These are phyloP conservation scores for Agriotes lineatus DNA, from an alignment of 2,888 invertebrate genomes.

Conservation along the genomic window DNA sequence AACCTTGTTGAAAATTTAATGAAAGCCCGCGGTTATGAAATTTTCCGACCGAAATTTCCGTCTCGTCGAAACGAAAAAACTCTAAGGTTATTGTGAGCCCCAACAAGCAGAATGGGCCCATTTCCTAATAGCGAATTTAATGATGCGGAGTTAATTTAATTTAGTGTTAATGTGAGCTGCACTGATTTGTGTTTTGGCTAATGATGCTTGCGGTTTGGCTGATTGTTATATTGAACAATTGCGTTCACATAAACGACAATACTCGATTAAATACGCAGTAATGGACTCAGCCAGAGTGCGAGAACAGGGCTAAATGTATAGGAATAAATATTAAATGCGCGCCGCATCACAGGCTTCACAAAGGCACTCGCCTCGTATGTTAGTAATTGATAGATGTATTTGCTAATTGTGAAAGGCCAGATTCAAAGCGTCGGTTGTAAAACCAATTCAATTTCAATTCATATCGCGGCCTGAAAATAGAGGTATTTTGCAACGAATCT, in stretches of 20 bases:
- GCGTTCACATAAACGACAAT: slow-evolving; percentile 32
- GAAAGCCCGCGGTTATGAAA: slow-evolving; percentile 10
- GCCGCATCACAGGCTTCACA: slow-evolving; percentile 18
- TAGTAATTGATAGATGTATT: slow-evolving; percentile 23
- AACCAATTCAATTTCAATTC: slow-evolving; percentile 13
- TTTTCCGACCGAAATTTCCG: too few relatives aligned
- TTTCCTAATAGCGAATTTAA: slow-evolving; percentile 1
- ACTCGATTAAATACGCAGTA: slow-evolving; percentile 4
- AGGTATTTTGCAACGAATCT: too few relatives aligned
- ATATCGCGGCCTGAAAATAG: background rate
- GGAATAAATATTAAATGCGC: slow-evolving; percentile 18
- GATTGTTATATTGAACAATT: slow-evolving; percentile 36
- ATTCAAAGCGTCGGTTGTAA: slow-evolving; percentile 6
- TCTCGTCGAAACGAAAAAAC: too few relatives aligned
- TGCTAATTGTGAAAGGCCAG: slow-evolving; percentile 16
- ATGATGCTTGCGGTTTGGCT: slow-evolving; percentile 39
- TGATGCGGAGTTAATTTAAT: slow-evolving; percentile 22
- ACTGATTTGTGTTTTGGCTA: slow-evolving; percentile 40
- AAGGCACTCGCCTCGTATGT: slow-evolving; percentile 13
- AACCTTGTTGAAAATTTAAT: slow-evolving; percentile 12
- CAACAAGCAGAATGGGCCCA: background rate
- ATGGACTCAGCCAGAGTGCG: slow-evolving; percentile 21
- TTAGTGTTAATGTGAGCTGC: slow-evolving; percentile 21
- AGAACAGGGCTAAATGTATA: slow-evolving; percentile 18
- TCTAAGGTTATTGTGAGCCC: background rate